phyloP scores from a whole-genome alignment of 37 sponge, comb jelly and placozoan species.

The Crambe crambe region DNA sequence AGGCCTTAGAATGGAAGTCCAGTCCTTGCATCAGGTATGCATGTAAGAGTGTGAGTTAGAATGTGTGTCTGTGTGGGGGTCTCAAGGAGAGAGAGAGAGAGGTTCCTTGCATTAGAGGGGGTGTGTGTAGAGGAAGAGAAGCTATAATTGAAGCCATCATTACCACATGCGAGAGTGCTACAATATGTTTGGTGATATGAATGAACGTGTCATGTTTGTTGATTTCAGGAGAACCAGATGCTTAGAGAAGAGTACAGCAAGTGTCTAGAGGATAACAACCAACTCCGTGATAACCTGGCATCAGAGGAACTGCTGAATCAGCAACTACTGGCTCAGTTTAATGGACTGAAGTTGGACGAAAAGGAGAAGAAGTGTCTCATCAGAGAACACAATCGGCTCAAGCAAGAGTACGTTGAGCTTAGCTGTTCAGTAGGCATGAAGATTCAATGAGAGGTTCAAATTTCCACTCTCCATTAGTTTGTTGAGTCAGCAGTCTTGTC shows the following conservation, averaged over 20 bases:
- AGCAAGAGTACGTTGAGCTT: background rate
- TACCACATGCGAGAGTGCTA: too few species aligned
- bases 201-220: too few species aligned
- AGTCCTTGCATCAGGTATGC: slow-evolving; percentile 24
- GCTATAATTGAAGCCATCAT: too few species aligned
- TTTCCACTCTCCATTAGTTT: too few species aligned
- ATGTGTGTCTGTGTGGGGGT: too few species aligned
- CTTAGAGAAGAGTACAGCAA: background rate
- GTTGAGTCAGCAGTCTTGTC: background rate
- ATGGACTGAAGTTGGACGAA: background rate
- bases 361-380: background rate
- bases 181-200: too few species aligned
- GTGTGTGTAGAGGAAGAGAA: too few species aligned
- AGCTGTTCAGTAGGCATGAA: background rate
- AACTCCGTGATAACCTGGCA: background rate
- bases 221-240: background rate
- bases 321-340: background rate
- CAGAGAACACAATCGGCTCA: background rate
- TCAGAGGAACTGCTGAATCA: background rate
- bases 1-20: slow-evolving; percentile 29
- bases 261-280: background rate
- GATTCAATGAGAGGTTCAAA: too few species aligned
- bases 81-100: too few species aligned
- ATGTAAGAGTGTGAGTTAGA: too few species aligned
- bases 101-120: too few species aligned